Evolutionary conservation across 2,113 vertebrate species (phyloP).

Genomic region (Otocyon megalotis): DNA sequence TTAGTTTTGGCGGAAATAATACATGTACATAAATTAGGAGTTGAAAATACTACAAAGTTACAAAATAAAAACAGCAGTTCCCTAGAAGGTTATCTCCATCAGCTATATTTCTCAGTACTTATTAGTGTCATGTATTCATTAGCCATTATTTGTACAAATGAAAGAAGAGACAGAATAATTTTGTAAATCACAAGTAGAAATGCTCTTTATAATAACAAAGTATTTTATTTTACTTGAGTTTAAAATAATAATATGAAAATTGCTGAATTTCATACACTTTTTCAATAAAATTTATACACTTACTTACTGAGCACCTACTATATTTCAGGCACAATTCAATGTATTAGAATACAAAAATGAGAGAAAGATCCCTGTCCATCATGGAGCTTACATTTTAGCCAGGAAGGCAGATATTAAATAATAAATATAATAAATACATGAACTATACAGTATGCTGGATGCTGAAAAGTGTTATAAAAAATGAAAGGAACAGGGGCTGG

Average conservation of each 20-base stretch:
- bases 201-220: neutral
- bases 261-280: neutral
- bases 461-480: neutral
- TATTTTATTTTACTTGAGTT: neutral
- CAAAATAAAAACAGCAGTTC: neutral
- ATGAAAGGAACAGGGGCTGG: neutral
- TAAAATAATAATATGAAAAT: neutral
- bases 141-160: neutral
- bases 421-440: neutral
- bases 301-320: neutral
- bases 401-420: neutral
- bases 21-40: neutral
- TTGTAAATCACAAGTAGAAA: neutral
- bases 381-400: neutral
- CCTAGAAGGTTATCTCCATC: neutral
- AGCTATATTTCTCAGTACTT: neutral
- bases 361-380: neutral
- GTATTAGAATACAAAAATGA: neutral
- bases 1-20: neutral
- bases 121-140: neutral
- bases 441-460: neutral
- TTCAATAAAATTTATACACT: neutral
- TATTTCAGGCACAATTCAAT: neutral
- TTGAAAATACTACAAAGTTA: neutral
- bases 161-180: neutral